Base-by-base conservation (phyloP, 2,888 invertebrate species). In the Piscicola geometra region DNA sequence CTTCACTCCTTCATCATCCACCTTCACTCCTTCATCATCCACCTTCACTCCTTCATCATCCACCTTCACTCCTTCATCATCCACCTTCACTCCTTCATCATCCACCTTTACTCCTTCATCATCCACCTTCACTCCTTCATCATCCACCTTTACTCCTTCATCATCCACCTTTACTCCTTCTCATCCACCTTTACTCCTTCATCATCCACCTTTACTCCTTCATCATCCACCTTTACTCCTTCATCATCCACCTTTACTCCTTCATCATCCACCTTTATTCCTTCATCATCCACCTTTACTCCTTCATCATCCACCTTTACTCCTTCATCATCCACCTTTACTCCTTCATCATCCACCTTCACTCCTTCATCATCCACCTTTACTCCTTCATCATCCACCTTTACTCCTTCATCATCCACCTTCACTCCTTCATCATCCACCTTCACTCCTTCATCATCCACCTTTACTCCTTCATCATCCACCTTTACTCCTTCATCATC, bases 361-460 rank as follows among this genome's bases (percentile, higher is more conserved):
- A 25, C 25, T 50, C n/a, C 33, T 47, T 32, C 32, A 12, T 47
- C 33, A 28, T 33, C 1, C 60, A 28, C 25, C 30, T 32, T 30
- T 28, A 56, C 32, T 18, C 32, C 0, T n/a, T 52, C 33, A 1
- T 35, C 1, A 32, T 33, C 9, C 71, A 52, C 30, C 9, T 32
- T 47, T 21, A 1, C 33, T 47, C 12, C 30, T 21, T 56, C 71
- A 2, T n/a, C 28, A 21, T 56, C 60, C 15, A 25, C 41, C 56
- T 71, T 70, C 25, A n/a, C 21, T 33, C 70, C 35, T 28, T 5
- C 25, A 9, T 56, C 71, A n/a, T 60, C n/a, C 70, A 12, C 60
- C 35, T 0, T n/a, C 75, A 41, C 60, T 3, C 25, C 1, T 5
- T 52, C 33, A 5, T n/a, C 28, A 52, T 32, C 72, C 30, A 21